A percentile compares a stretch with the other conserved stretches of the same genome.
These are phyloP conservation scores for Hydropotes inermis DNA, from an alignment of 2,113 vertebrate genomes.

Conservation along the genomic window DNA sequence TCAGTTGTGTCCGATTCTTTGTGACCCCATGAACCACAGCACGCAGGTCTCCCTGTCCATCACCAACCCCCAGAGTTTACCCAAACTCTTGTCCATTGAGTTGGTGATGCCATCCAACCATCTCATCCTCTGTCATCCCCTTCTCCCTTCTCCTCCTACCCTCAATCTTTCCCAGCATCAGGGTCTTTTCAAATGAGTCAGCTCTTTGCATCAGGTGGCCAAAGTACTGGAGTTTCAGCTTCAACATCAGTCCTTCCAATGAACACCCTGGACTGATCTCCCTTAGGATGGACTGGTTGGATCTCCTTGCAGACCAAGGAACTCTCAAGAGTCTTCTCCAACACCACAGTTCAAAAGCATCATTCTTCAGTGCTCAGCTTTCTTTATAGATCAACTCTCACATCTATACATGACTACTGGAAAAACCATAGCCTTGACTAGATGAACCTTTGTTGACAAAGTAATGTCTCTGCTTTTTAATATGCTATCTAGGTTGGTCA, in stretches of 20 bases:
- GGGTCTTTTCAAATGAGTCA: background rate
- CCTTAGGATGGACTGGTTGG: background rate
- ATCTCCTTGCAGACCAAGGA: background rate
- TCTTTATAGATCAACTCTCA: background rate
- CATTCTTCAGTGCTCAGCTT: background rate
- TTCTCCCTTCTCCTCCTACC: background rate
- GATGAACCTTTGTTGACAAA: fast-evolving
- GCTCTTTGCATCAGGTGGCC: background rate
- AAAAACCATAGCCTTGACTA: background rate
- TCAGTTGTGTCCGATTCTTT: background rate
- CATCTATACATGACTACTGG: background rate
- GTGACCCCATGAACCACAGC: fast-evolving
- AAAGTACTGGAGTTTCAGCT: background rate
- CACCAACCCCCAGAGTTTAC: background rate
- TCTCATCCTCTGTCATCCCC: background rate
- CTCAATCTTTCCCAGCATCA: background rate
- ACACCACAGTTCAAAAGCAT: background rate
- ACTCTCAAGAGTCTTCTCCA: background rate
- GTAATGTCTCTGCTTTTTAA: background rate
- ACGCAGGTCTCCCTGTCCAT: background rate
- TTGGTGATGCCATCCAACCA: background rate
- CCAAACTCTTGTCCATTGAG: background rate
- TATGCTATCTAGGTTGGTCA: background rate
- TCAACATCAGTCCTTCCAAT: background rate
- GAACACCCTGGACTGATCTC: background rate